A percentile compares a stretch with the other conserved stretches of the same genome.
These are phyloP conservation scores for Halcyon badia DNA, from an alignment of 2,797 vertebrate species.

Conservation along the genomic window DNA sequence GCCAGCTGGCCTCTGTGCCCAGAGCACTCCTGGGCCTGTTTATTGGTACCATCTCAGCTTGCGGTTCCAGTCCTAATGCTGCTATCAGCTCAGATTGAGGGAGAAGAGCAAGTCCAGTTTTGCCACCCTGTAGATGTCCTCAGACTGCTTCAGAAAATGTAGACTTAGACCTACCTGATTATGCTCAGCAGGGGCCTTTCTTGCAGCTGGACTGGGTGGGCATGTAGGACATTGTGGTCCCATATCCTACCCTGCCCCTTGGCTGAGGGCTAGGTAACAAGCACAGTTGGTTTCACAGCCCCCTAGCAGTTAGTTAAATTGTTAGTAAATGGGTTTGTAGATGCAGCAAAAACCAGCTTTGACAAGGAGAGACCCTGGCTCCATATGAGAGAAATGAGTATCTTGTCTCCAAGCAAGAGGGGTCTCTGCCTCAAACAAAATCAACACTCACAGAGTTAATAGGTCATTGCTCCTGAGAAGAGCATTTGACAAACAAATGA, in stretches of 20 bases:
- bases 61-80: neutral
- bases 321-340: neutral
- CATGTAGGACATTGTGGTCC: rapidly evolving
- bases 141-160: neutral
- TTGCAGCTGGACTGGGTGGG: neutral
- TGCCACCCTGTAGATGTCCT: neutral
- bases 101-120: neutral
- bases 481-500: constrained; percentile 14
- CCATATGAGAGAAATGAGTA: neutral
- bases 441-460: neutral
- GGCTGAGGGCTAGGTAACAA: neutral
- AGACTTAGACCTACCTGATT: neutral
- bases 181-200: neutral
- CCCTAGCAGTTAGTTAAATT: neutral
- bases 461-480: neutral
- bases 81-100: neutral
- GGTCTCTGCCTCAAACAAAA: neutral
- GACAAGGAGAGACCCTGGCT: neutral
- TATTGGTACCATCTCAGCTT: neutral
- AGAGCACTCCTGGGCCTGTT: neutral
- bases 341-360: neutral
- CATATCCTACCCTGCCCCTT: neutral
- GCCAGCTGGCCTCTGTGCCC: neutral
- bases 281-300: neutral
- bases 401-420: neutral